phyloP scores from a whole-genome alignment of 2,797 vertebrate species.

The Champsocephalus esox region DNA sequence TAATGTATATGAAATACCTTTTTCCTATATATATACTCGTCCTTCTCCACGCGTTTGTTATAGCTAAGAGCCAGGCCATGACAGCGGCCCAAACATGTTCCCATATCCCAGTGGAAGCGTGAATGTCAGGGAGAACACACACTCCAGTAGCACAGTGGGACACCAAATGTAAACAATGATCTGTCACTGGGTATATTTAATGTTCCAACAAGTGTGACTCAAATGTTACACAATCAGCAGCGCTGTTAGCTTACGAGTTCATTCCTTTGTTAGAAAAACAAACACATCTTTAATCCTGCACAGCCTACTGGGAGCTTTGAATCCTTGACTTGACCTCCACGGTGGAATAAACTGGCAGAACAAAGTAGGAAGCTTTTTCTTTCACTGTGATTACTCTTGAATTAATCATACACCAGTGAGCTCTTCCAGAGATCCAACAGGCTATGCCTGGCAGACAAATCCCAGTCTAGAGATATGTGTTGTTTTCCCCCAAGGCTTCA shows the following conservation, averaged over 20 bases:
- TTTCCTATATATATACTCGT: too few relatives aligned
- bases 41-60: too few relatives aligned
- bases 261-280: constrained; percentile 38
- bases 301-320: constrained; percentile 1
- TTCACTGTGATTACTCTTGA: constrained; percentile 54
- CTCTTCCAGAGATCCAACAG: constrained; percentile 48
- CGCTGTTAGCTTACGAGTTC: constrained; percentile 30
- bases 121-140: background rate
- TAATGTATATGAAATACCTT: too few relatives aligned
- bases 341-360: constrained; percentile 36
- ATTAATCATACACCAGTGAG: constrained; percentile 70
- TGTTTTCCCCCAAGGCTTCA: constrained; percentile 62
- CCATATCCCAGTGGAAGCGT: background rate
- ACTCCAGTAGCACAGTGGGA: background rate
- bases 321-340: constrained; percentile 63
- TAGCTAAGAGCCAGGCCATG: too few relatives aligned
- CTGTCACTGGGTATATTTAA: background rate
- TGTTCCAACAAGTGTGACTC: constrained; percentile 27
- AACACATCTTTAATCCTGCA: constrained; percentile 45
- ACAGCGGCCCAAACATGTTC: too few relatives aligned
- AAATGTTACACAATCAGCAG: constrained; percentile 35
- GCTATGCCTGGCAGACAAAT: constrained; percentile 57
- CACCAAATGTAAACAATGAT: constrained; percentile 25
- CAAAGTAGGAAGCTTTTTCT: constrained; percentile 34
- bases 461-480: constrained; percentile 58